Conservation (phyloP, 1,140 invertebrate species). For the Dinothrombium tinctorium region DNA sequence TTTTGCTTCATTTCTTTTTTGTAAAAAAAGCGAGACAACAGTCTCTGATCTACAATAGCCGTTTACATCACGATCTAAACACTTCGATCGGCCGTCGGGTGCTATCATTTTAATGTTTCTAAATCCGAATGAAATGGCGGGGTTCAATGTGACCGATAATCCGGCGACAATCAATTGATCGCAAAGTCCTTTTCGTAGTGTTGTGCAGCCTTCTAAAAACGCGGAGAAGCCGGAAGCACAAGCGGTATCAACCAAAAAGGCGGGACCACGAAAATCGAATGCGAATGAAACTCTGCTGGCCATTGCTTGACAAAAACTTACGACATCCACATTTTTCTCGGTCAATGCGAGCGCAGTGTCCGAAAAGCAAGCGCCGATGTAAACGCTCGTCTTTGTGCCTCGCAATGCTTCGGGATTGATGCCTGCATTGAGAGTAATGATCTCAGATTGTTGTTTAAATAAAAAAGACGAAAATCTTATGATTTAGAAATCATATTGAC, state of each 20-base stretch:
- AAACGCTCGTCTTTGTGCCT: conserved; percentile 63
- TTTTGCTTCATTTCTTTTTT: conserved; percentile 26
- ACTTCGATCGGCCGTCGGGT: conserved; percentile 59
- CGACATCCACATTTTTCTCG: neutral
- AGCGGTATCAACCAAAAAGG: conserved; percentile 74
- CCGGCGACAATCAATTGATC: conserved; percentile 57
- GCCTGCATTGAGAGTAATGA: neutral
- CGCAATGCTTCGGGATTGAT: conserved; percentile 36
- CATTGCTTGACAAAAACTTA: conserved; percentile 58
- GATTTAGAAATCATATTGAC: no score
- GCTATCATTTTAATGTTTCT: conserved; percentile 42
- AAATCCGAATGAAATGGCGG: conserved; percentile 58
- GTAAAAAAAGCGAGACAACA: conserved; percentile 26
- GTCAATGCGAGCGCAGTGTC: conserved; percentile 33
- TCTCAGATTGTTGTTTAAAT: no score
- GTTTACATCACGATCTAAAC: conserved; percentile 63
- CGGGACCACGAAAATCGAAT: conserved; percentile 69
- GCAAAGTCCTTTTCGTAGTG: conserved; percentile 1
- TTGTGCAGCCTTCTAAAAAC: conserved; percentile 12
- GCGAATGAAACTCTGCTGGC: conserved; percentile 70
- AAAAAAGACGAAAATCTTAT: no score
- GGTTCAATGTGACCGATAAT: conserved; percentile 31
- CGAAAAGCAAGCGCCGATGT: conserved; percentile 49
- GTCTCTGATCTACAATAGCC: conserved; percentile 57
- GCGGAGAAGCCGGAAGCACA: conserved; percentile 34